phyloP scores from a whole-genome alignment of 2,888 invertebrate species.

The Aphodius sticticus region DNA sequence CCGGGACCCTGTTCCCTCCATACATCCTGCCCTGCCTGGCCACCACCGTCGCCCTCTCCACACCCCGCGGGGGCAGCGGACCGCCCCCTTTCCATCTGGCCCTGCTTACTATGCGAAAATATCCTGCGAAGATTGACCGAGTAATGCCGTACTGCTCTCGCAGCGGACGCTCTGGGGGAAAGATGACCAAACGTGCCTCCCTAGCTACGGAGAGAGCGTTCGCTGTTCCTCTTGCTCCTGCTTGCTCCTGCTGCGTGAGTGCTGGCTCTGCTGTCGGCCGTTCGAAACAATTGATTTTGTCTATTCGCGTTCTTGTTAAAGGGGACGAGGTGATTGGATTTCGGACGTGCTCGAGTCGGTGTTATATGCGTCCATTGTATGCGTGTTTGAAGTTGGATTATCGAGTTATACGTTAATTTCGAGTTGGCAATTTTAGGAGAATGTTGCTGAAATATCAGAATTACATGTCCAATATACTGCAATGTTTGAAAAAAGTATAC shows the following conservation, averaged over 20 bases:
- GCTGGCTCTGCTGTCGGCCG: not conserved
- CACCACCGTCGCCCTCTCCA: conserved; percentile 21
- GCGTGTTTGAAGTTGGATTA: not conserved
- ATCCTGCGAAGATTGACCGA: conserved; percentile 36
- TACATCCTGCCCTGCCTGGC: conserved; percentile 28
- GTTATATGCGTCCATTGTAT: not conserved
- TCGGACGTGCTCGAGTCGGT: not conserved
- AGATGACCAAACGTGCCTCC: not conserved
- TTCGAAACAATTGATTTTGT: conserved; percentile 4
- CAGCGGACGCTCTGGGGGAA: not conserved
- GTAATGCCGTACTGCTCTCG: conserved; percentile 13
- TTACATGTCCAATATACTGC: too few species aligned
- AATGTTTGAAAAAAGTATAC: too few species aligned
- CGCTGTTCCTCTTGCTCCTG: not conserved
- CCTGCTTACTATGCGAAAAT: conserved; percentile 40
- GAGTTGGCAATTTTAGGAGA: too few species aligned
- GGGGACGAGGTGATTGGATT: not conserved
- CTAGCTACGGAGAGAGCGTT: not conserved
- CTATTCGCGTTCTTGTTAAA: not conserved
- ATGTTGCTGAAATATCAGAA: too few species aligned
- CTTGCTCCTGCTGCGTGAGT: too few species aligned
- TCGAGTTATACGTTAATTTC: not conserved
- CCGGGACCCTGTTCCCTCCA: conserved; percentile 37
- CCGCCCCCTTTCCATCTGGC: conserved; percentile 28
- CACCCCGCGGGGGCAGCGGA: conserved; percentile 22